Evolutionary conservation across 2,797 vertebrate genomes (phyloP), one percentile per base, ranked within the genome.

Genomic region (Ambastaia sidthimunki): DNA sequence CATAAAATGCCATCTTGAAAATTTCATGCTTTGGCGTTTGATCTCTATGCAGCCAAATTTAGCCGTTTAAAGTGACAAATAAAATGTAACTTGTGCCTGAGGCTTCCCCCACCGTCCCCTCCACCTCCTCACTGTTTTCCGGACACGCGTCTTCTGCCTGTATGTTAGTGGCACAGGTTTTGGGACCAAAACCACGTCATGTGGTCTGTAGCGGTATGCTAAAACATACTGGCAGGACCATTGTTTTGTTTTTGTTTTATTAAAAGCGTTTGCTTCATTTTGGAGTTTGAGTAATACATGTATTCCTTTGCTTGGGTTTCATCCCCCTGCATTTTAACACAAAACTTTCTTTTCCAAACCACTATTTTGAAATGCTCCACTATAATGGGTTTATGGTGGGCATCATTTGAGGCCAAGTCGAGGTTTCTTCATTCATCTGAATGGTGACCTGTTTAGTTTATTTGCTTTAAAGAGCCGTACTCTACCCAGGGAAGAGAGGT

Each of bases 361-460:
- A 82, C 84, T 82, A 78, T 74, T 28, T 52, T 78, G 59, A 80
- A 82, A 68, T 50, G n/a, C 71, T 77, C 71, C 80, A 79, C 75
- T 78, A 50, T 72, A 79, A 16, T 74, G 25, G 75, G 70, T 80
- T 82, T 74, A 52, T 28, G 21, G 44, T 74, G 73, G 74, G 41
- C 34, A 60, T 59, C 50, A 21, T 70, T 62, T 47, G 71, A 79
- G 63, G 18, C 66, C 60, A 72, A 34, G 54, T 65, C 57, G 16
- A 47, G 57, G 50, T 68, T 37, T 28, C 21, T n/a, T 52, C 9
- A 31, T 79, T 55, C 25, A 31, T 81, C 28, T 23, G 55, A 71
- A 71, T 54, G 54, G 73, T 78, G 74, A 66, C 72, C 60, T 54
- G 3, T 62, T 28, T 74, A 19, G 41, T 44, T 54, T 10, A 2